Evolutionary conservation across 2,113 vertebrate species (phyloP).

Genomic region (Proterorhinus semilunaris): DNA sequence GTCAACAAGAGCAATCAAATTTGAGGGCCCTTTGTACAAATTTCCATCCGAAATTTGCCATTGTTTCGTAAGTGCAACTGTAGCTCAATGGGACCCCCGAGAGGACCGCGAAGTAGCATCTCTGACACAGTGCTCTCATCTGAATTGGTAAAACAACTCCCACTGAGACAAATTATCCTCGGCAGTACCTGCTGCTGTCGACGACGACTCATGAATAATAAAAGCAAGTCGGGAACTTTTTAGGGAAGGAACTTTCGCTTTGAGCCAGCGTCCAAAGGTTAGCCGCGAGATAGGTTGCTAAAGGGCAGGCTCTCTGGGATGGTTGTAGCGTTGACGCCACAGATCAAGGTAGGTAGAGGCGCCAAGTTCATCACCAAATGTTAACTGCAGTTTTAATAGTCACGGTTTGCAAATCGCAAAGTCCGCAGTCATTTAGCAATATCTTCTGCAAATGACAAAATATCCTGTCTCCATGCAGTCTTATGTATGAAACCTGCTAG

Average conservation of each 20-base stretch:
- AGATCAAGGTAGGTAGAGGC: no score
- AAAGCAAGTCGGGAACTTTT: constrained; percentile 1
- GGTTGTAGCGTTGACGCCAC: no score
- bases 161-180: constrained; percentile 2
- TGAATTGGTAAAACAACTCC: constrained; percentile 16
- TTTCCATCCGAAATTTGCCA: constrained; percentile 1
- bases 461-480: no score
- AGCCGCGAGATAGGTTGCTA: neutral
- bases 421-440: no score
- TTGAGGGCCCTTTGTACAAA: constrained; percentile 2
- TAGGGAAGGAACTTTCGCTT: neutral
- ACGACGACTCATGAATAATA: constrained; percentile 13
- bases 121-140: neutral
- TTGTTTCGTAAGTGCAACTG: neutral
- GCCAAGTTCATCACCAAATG: no score
- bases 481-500: no score
- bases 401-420: no score
- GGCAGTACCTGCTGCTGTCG: neutral
- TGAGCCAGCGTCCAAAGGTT: neutral
- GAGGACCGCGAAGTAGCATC: neutral
- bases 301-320: no score
- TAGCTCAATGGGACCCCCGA: neutral
- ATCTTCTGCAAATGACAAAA: no score
- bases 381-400: no score
- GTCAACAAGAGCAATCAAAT: neutral